These are phyloP conservation scores for Pantherophis alleghaniensis DNA, from an alignment of 2,797 vertebrate species.

Conservation along the genomic window DNA sequence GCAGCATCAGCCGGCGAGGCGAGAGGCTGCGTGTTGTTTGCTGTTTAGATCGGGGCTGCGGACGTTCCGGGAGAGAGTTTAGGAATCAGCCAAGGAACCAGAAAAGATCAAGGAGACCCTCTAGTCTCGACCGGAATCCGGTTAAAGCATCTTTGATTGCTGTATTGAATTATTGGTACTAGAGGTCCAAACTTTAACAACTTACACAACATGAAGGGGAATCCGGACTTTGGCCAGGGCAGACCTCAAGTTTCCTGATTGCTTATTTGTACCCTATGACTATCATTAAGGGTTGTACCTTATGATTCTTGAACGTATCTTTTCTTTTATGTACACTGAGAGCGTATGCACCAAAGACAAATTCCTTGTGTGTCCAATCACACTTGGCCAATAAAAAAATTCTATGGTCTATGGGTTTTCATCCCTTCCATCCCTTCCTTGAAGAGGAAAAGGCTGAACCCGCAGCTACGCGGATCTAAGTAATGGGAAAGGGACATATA, in stretches of 20 bases:
- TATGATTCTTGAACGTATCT: too few species aligned
- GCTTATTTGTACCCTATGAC: too few species aligned
- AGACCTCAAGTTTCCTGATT: neutral
- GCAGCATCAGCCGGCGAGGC: neutral
- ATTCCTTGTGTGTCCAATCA: too few species aligned
- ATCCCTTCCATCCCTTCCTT: neutral
- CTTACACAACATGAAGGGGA: neutral
- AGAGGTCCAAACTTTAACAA: neutral
- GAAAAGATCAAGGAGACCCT: neutral
- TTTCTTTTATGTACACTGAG: too few species aligned
- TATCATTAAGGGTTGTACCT: too few species aligned
- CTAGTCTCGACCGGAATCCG: neutral
- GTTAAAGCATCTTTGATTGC: neutral
- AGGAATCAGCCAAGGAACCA: neutral
- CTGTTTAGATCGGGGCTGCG: neutral
- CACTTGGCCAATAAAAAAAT: too few species aligned
- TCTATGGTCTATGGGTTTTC: neutral
- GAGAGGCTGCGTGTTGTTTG: neutral
- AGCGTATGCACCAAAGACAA: too few species aligned
- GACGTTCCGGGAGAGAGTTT: neutral
- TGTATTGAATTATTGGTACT: neutral
- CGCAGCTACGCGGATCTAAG: neutral
- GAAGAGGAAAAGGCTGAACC: neutral
- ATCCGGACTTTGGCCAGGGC: neutral
- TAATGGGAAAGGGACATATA: neutral